Percentiles rank a stretch among this genome's conserved stretches.
phyloP scores from a whole-genome alignment of 2,113 vertebrate genomes.

The Podilymbus podiceps region DNA sequence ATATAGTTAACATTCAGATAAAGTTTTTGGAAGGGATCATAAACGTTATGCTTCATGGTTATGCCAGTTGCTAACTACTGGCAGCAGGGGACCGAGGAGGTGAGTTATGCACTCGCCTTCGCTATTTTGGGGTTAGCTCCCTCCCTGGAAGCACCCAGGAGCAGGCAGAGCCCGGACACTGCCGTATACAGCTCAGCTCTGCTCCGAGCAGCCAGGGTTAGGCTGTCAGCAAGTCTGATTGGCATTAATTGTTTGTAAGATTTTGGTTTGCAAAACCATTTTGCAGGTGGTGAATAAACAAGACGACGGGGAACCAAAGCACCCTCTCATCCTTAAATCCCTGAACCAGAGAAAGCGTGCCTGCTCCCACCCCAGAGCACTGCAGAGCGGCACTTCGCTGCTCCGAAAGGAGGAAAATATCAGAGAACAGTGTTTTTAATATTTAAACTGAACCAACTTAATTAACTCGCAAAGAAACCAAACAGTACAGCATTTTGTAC shows the following conservation, averaged over 20 bases:
- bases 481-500: fast-evolving
- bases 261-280: not conserved
- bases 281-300: not conserved
- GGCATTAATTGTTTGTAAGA: not conserved
- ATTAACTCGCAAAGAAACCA: not conserved
- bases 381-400: fast-evolving
- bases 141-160: not conserved
- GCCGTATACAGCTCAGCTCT: fast-evolving
- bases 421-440: not conserved
- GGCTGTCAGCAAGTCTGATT: not conserved
- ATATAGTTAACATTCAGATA: not conserved
- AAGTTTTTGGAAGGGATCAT: not conserved
- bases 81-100: not conserved
- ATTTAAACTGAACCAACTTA: not conserved
- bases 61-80: not conserved
- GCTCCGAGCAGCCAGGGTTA: not conserved
- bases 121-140: not conserved
- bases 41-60: not conserved
- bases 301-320: fast-evolving
- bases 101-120: not conserved
- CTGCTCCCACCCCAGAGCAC: not conserved
- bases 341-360: not conserved
- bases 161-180: not conserved
- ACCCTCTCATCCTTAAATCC: not conserved
- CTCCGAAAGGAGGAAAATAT: not conserved